phyloP scores from a whole-genome alignment of 1,140 invertebrate genomes.

The Phthorimaea operculella region DNA sequence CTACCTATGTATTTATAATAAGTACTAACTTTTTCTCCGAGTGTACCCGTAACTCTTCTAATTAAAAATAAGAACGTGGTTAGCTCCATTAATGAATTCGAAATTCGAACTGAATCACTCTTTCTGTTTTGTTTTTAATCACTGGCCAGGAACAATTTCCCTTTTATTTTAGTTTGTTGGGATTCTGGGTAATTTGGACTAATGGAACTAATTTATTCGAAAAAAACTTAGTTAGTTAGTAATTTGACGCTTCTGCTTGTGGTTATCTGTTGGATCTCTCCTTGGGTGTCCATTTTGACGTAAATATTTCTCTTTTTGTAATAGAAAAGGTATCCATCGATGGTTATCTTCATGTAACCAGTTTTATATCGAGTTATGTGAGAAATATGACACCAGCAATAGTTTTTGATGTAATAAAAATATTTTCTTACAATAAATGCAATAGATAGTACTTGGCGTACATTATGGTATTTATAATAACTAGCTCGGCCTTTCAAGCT shows the following conservation, averaged over 20 bases:
- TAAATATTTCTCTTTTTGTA: not conserved
- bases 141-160: slow-evolving; percentile 11
- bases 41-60: slow-evolving; percentile 7
- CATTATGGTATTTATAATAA: no score
- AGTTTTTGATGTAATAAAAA: not conserved
- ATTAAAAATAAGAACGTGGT: slow-evolving; percentile 22
- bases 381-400: not conserved
- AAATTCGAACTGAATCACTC: slow-evolving; percentile 17
- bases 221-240: slow-evolving; percentile 1
- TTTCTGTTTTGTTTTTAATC: slow-evolving; percentile 10
- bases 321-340: not conserved
- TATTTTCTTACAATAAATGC: not conserved
- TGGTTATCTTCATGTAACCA: not conserved
- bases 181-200: slow-evolving; percentile 12
- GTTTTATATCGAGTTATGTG: not conserved
- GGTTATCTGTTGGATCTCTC: not conserved
- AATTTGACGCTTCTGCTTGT: slow-evolving; percentile 10
- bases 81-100: slow-evolving; percentile 33
- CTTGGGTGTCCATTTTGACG: slow-evolving; percentile 7
- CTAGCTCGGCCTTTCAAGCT: no score
- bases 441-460: no score
- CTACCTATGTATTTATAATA: no score
- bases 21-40: not conserved
- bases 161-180: slow-evolving; percentile 12
- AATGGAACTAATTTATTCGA: slow-evolving; percentile 12